These are phyloP conservation scores for Oikopleura albicans DNA, from an alignment of 23 tunicate genomes.

Conservation along the genomic window DNA sequence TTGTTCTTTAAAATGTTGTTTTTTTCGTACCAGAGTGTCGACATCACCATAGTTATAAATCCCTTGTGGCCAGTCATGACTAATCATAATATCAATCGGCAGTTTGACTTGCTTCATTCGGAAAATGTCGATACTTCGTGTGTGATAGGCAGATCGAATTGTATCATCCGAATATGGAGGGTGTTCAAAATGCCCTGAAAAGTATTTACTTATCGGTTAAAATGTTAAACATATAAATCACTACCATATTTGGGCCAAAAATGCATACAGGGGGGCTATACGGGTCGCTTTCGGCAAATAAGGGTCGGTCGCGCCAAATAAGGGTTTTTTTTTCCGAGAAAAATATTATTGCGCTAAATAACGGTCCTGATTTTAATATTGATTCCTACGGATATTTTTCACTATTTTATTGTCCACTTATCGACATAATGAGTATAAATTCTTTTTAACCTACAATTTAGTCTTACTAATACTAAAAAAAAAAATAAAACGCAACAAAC, in stretches of 20 bases:
- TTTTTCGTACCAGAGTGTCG: conserved; percentile 29
- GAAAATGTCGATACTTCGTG: conserved; percentile 15
- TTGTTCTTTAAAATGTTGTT: conserved; percentile 38
- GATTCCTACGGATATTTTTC: too few relatives aligned
- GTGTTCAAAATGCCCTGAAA: neutral
- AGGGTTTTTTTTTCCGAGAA: too few relatives aligned
- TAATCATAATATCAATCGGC: conserved; percentile 81
- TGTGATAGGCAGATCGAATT: conserved; percentile 74
- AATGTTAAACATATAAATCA: neutral
- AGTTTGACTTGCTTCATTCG: conserved; percentile 48
- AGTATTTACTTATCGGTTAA: too few relatives aligned
- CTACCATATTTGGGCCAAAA: neutral
- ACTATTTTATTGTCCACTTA: too few relatives aligned
- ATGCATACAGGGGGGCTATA: neutral
- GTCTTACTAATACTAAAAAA: too few relatives aligned
- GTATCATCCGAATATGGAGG: conserved; percentile 57
- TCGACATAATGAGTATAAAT: too few relatives aligned
- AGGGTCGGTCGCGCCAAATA: too few relatives aligned
- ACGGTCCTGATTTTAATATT: too few relatives aligned
- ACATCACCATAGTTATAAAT: conserved; percentile 47
- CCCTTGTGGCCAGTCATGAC: conserved; percentile 96
- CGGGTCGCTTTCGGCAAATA: neutral
- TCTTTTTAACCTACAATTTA: too few relatives aligned
- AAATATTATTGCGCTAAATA: too few relatives aligned
- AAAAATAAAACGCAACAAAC: too few relatives aligned